These are phyloP conservation scores for Ceriagrion tenellum DNA, from an alignment of 2,888 invertebrate genomes.

Conservation along the genomic window DNA sequence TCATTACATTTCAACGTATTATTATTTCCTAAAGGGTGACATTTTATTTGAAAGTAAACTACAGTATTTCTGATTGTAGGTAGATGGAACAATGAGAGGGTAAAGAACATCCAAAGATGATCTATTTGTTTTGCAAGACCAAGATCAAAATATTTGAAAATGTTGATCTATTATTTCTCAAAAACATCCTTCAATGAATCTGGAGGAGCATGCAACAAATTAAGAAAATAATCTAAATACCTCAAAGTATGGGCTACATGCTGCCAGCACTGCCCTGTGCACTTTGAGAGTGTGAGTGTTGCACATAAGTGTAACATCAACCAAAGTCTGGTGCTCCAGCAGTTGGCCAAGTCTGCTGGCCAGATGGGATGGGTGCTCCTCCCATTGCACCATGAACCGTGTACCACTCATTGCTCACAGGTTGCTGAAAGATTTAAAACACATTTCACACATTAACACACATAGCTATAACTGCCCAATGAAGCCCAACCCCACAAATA, in stretches of 20 bases:
- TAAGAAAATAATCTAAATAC: conserved; percentile 76
- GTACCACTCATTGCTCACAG: conserved; percentile 75
- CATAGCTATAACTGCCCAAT: neutral
- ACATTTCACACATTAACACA: neutral
- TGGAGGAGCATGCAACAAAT: neutral
- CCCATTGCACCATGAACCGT: conserved; percentile 84
- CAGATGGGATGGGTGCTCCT: conserved; percentile 85
- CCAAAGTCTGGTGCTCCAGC: conserved; percentile 86
- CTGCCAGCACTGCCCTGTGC: conserved; percentile 87
- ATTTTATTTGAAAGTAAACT: too few species aligned
- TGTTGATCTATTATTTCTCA: too few species aligned
- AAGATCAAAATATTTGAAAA: too few species aligned
- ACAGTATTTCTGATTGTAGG: too few species aligned
- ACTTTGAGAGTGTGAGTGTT: conserved; percentile 87
- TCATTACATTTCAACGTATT: too few species aligned
- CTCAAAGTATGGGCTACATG: conserved; percentile 87
- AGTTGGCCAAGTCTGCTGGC: conserved; percentile 85
- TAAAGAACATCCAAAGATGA: too few species aligned
- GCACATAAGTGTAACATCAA: conserved; percentile 88
- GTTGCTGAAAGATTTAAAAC: neutral
- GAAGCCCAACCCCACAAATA: too few species aligned
- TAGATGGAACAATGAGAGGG: too few species aligned
- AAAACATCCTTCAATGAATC: too few species aligned
- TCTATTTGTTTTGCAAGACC: too few species aligned
- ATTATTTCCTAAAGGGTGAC: too few species aligned